Conservation (phyloP, 37 sponge, comb jelly and placozoan genomes). For the Amphimedon queenslandica region DNA sequence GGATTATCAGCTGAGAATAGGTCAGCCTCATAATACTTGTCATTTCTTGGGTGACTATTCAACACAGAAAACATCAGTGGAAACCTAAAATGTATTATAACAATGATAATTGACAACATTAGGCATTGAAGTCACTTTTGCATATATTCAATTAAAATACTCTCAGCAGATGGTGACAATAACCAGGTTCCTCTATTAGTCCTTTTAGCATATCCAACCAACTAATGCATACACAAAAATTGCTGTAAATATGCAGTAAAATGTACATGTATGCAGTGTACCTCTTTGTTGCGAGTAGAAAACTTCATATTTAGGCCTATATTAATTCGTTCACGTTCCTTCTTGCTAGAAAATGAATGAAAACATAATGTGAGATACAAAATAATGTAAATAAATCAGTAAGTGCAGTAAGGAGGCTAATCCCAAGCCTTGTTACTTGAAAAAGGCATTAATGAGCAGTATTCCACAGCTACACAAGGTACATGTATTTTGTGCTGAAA, state of each 20-base stretch:
- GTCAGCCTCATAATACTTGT: slow-evolving; percentile 61
- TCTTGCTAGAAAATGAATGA: slow-evolving; percentile 17
- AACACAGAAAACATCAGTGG: slow-evolving; percentile 66
- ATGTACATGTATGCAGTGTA: not conserved
- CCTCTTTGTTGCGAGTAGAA: slow-evolving; percentile 69
- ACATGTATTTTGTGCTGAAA: too few relatives aligned
- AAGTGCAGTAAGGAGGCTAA: too few relatives aligned
- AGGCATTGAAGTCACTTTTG: slow-evolving; percentile 12
- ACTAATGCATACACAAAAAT: slow-evolving; percentile 21
- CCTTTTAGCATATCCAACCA: slow-evolving; percentile 51
- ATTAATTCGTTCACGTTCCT: slow-evolving; percentile 51
- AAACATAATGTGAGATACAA: too few relatives aligned
- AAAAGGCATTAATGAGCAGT: too few relatives aligned
- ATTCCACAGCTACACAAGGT: too few relatives aligned
- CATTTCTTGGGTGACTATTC: slow-evolving; percentile 41
- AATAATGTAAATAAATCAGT: too few relatives aligned
- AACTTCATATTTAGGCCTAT: slow-evolving; percentile 88
- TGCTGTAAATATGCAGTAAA: not conserved
- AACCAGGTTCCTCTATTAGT: slow-evolving; percentile 60
- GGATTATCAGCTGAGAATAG: slow-evolving; percentile 63
- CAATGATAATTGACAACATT: not conserved
- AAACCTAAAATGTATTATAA: slow-evolving; percentile 20
- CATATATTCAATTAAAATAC: slow-evolving; percentile 53
- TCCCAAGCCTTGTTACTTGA: too few relatives aligned
- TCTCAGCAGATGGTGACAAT: slow-evolving; percentile 53